A percentile compares a stretch with the other conserved stretches of the same genome.
These are phyloP conservation scores for Sycophaga agraensis DNA, from an alignment of 1,140 invertebrate species.

Conservation along the genomic window DNA sequence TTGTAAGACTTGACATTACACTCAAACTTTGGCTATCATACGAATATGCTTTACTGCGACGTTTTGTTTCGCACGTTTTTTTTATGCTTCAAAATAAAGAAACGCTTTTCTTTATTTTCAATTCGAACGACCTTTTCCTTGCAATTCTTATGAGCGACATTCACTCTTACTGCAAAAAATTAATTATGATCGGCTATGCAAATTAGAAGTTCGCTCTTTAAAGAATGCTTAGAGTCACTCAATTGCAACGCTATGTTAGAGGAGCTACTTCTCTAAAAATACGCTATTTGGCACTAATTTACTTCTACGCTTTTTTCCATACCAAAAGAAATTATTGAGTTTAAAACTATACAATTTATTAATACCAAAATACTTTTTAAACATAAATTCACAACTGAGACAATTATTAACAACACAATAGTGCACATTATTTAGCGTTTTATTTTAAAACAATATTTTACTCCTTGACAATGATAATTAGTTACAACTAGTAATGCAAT, in stretches of 20 bases:
- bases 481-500: too few species aligned
- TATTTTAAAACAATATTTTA: too few species aligned
- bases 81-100: slow-evolving; percentile 9
- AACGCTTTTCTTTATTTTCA: not conserved
- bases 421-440: too few species aligned
- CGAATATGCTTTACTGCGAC: slow-evolving; percentile 16
- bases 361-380: too few species aligned
- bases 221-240: not conserved
- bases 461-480: too few species aligned
- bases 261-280: not conserved
- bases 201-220: not conserved
- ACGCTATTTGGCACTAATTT: not conserved
- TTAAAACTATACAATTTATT: too few species aligned
- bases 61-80: slow-evolving; percentile 22
- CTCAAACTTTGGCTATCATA: not conserved
- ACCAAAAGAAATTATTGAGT: too few species aligned
- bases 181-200: too few species aligned
- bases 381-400: too few species aligned
- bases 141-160: not conserved
- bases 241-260: not conserved
- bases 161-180: not conserved
- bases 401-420: too few species aligned
- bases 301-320: not conserved
- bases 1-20: not conserved
- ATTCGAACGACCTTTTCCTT: not conserved